Evolutionary conservation across 1,140 invertebrate species (phyloP).

Genomic region (Calephelis nemesis): DNA sequence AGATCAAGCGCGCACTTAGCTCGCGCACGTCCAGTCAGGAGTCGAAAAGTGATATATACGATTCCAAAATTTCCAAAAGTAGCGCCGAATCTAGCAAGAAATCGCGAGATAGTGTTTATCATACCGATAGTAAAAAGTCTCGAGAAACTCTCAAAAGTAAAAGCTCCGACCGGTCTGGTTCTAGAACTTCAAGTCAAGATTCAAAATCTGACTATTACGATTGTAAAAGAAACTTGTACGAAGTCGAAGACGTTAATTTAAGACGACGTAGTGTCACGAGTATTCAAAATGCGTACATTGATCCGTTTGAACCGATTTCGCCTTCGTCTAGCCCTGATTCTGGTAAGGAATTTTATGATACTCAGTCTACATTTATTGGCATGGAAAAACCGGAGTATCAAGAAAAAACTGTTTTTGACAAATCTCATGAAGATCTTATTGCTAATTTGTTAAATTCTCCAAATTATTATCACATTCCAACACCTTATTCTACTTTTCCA

Average conservation of each 20-base stretch:
- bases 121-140: slow-evolving; percentile 82
- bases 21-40: slow-evolving; percentile 84
- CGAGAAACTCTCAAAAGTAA: slow-evolving; percentile 81
- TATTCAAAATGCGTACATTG: slow-evolving; percentile 65
- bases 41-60: slow-evolving; percentile 83
- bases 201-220: slow-evolving; percentile 81
- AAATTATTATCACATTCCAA: slow-evolving; percentile 83
- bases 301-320: slow-evolving; percentile 76
- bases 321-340: slow-evolving; percentile 84
- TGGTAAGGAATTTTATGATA: slow-evolving; percentile 82
- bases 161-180: slow-evolving; percentile 78
- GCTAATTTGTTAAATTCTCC: slow-evolving; percentile 79
- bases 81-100: slow-evolving; percentile 82
- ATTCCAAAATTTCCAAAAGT: slow-evolving; percentile 82
- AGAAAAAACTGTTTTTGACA: slow-evolving; percentile 69
- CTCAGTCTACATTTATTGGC: slow-evolving; percentile 68
- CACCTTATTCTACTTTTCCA: slow-evolving; percentile 81
- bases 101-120: slow-evolving; percentile 81
- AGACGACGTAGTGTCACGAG: slow-evolving; percentile 60
- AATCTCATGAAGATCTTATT: slow-evolving; percentile 80
- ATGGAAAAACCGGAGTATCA: slow-evolving; percentile 70
- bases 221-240: slow-evolving; percentile 72
- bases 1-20: slow-evolving; percentile 80
- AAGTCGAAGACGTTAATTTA: slow-evolving; percentile 53
- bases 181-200: slow-evolving; percentile 83